Percentiles rank a stretch among this genome's conserved stretches.
These are phyloP conservation scores for Drosophila simulans DNA, from an alignment of 1,140 invertebrate species.

Conservation along the genomic window DNA sequence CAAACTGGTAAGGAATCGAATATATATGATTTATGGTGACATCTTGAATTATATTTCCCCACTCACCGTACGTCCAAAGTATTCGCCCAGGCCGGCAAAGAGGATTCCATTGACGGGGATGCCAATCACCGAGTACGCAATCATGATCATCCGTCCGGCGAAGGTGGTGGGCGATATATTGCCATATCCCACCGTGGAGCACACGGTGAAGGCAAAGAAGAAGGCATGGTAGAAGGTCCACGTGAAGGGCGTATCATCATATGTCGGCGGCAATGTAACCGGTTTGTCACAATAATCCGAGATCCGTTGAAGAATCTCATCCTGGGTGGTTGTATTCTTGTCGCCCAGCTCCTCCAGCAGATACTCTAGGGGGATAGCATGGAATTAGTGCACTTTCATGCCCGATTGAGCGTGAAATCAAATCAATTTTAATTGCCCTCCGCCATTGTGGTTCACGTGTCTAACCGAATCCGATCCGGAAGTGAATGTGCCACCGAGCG, in stretches of 20 bases:
- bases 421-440: conserved; percentile 61
- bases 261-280: conserved; percentile 87
- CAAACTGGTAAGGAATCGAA: conserved; percentile 85
- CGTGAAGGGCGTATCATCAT: conserved; percentile 86
- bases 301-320: conserved; percentile 87
- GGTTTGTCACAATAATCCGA: conserved; percentile 89
- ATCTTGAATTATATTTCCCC: no score
- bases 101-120: conserved; percentile 97
- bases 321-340: conserved; percentile 85
- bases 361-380: conserved; percentile 85
- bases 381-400: conserved; percentile 3
- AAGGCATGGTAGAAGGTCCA: conserved; percentile 98
- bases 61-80: conserved; percentile 90
- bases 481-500: conserved; percentile 7
- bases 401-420: conserved; percentile 62
- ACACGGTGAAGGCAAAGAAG: conserved; percentile 97
- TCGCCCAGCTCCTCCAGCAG: conserved; percentile 87
- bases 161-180: conserved; percentile 94
- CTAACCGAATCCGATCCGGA: conserved; percentile 24
- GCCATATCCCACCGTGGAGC: conserved; percentile 97
- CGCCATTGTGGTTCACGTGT: conserved; percentile 52
- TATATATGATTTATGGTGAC: background rate
- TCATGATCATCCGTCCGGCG: conserved; percentile 93
- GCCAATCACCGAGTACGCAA: conserved; percentile 96
- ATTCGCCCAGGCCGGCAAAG: conserved; percentile 91